These are phyloP conservation scores for Bungarus multicinctus DNA, from an alignment of 2,113 vertebrate species.

Conservation along the genomic window DNA sequence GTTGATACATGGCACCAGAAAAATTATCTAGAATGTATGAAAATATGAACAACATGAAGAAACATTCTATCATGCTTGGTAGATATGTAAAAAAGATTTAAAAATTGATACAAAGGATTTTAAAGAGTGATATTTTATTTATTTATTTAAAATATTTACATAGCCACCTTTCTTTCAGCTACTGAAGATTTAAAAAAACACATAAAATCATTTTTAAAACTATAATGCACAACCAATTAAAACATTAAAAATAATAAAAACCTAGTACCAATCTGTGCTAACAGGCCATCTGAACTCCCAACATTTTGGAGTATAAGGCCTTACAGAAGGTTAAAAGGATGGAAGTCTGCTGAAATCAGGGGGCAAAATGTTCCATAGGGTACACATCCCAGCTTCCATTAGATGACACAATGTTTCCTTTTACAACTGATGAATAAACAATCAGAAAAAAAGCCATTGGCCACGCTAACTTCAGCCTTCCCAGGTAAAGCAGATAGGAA, in stretches of 20 bases:
- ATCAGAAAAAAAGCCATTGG: neutral
- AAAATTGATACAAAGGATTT: neutral
- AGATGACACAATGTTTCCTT: neutral
- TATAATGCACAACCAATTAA: neutral
- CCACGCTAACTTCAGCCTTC: neutral
- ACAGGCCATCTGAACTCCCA: neutral
- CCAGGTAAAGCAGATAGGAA: neutral
- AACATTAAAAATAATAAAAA: neutral
- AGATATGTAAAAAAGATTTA: neutral
- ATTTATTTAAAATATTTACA: neutral
- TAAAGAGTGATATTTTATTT: neutral
- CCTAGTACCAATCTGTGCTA: neutral
- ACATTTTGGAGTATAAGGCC: neutral
- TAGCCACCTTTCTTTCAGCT: neutral
- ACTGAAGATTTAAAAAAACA: neutral
- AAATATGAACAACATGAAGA: neutral
- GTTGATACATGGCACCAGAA: neutral
- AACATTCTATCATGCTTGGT: neutral
- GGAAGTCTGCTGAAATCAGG: neutral
- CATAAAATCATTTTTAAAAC: neutral
- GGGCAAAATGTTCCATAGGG: neutral
- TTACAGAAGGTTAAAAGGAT: neutral
- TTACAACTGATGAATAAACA: neutral
- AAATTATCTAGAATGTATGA: neutral
- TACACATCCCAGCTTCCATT: too few species aligned